phyloP scores from a whole-genome alignment of 2,113 vertebrate genomes.

The Mesitornis unicolor region DNA sequence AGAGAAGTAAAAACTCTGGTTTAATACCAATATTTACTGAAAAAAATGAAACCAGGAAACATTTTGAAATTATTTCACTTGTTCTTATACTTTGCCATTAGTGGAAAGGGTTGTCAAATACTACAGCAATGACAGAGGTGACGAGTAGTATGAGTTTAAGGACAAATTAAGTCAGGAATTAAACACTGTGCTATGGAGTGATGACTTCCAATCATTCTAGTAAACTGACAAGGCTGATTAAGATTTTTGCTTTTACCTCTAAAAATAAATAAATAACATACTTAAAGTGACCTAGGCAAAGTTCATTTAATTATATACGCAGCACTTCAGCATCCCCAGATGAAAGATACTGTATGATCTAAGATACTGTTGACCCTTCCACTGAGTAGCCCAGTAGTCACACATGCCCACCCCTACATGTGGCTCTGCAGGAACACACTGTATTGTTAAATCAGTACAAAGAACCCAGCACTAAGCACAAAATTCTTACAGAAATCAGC shows the following conservation, averaged over 20 bases:
- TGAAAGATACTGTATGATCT: neutral
- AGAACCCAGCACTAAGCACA: neutral
- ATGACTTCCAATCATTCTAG: neutral
- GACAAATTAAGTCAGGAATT: neutral
- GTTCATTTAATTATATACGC: neutral
- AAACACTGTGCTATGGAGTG: neutral
- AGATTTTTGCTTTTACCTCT: neutral
- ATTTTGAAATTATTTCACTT: neutral
- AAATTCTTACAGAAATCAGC: neutral
- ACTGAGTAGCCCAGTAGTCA: neutral
- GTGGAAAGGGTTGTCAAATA: neutral
- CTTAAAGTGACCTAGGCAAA: neutral
- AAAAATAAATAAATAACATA: neutral
- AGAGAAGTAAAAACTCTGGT: neutral
- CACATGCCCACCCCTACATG: rapidly evolving
- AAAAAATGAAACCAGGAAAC: neutral
- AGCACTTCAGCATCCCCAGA: neutral
- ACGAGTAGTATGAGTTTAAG: neutral
- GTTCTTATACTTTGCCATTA: neutral
- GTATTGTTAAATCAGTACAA: neutral
- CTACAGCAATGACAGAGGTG: neutral
- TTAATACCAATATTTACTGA: neutral
- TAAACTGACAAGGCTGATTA: neutral
- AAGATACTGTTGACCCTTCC: neutral
- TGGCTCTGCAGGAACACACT: neutral